phyloP scores from a whole-genome alignment of 53 echinoderm and acorn worm genomes.

The Zoroaster sp. region DNA sequence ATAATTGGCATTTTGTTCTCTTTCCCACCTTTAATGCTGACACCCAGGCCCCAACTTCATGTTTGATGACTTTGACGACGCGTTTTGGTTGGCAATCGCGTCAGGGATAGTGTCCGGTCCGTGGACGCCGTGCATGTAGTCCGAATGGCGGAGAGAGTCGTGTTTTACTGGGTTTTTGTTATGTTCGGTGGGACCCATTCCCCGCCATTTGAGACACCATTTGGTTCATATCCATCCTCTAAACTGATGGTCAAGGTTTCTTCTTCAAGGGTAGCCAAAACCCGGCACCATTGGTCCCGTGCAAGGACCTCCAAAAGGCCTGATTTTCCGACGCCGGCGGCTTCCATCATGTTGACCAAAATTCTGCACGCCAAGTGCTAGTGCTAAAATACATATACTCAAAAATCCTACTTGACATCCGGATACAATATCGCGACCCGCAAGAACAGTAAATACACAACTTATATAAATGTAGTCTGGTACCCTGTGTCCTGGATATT shows the following conservation, averaged over 20 bases:
- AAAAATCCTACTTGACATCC: not conserved
- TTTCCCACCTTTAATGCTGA: conserved; percentile 99
- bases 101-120: conserved; percentile 84
- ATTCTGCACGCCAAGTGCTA: not conserved
- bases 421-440: not conserved
- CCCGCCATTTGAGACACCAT: conserved; percentile 82
- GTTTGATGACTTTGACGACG: conserved; percentile 89
- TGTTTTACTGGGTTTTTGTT: conserved; percentile 66
- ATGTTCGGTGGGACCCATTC: conserved; percentile 8
- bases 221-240: conserved; percentile 82
- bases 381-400: not conserved
- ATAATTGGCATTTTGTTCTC: conserved; percentile 99
- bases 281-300: conserved; percentile 97
- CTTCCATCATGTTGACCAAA: conserved; percentile 84
- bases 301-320: conserved; percentile 98
- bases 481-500: not conserved
- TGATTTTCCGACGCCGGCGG: conserved; percentile 97
- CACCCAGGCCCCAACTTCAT: conserved; percentile 98
- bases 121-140: conserved; percentile 75
- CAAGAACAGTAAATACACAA: not conserved
- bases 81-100: conserved; percentile 89
- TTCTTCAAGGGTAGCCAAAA: conserved; percentile 91
- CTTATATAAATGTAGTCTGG: conserved; percentile 12
- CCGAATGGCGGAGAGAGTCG: conserved; percentile 81
- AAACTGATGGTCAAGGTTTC: conserved; percentile 93